Conservation (phyloP, 2,888 invertebrate species). For the Physocephala rufipes region DNA sequence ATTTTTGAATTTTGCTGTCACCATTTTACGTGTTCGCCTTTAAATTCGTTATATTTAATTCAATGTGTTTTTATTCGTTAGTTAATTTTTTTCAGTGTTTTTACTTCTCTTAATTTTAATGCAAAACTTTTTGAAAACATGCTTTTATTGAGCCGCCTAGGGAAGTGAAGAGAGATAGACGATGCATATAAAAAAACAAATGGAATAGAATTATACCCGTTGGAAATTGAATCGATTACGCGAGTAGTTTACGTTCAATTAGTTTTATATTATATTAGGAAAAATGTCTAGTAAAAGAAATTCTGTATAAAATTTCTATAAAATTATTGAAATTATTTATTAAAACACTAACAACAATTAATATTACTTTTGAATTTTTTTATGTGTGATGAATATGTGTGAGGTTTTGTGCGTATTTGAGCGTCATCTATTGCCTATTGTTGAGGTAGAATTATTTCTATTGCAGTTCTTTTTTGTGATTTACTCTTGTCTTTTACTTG, state of each 20-base stretch:
- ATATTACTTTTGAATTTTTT: neutral
- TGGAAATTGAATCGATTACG: too few relatives aligned
- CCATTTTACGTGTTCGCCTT: slow-evolving; percentile 27
- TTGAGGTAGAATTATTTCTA: slow-evolving; percentile 66
- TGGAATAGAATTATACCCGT: too few relatives aligned
- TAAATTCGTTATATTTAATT: neutral
- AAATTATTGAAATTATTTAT: neutral
- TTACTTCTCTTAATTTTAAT: neutral
- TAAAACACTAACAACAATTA: neutral
- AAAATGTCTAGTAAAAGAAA: neutral
- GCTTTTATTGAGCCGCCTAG: too few relatives aligned
- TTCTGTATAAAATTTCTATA: neutral
- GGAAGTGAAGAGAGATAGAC: too few relatives aligned
- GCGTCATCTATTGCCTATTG: slow-evolving; percentile 30
- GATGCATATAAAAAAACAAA: too few relatives aligned
- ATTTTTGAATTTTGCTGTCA: slow-evolving; percentile 24
- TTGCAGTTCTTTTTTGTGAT: slow-evolving; percentile 58
- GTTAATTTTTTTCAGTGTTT: neutral
- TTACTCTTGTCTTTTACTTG: slow-evolving; percentile 34
- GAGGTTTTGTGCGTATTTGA: neutral
- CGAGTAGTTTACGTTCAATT: neutral
- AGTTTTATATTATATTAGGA: neutral
- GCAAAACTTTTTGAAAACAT: too few relatives aligned
- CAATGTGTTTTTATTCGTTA: neutral
- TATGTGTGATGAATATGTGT: neutral